Evolutionary conservation across 2,797 vertebrate genomes (phyloP).

Genomic region (Rhodeus uyekii): DNA sequence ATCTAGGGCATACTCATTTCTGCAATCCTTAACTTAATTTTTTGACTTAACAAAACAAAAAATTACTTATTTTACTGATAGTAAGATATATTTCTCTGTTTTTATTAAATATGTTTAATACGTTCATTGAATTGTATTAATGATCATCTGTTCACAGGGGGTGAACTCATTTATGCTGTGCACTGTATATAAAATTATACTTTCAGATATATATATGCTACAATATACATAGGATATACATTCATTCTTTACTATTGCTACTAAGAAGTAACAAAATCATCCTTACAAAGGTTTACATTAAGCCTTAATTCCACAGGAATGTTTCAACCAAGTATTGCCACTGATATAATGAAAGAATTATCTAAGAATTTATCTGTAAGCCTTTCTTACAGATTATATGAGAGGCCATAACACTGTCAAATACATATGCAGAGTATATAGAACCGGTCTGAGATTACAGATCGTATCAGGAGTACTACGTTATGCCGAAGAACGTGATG

Average conservation of each 20-base stretch:
- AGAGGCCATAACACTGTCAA: slow-evolving; percentile 21
- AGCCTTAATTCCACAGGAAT: slow-evolving; percentile 63
- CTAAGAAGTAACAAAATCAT: slow-evolving; percentile 49
- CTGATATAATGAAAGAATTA: slow-evolving; percentile 39
- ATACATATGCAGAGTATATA: slow-evolving; percentile 15
- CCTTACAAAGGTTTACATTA: slow-evolving; percentile 63
- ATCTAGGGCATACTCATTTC: too few relatives aligned
- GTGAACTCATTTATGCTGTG: too few relatives aligned
- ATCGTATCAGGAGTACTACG: slow-evolving; percentile 14
- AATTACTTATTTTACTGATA: too few relatives aligned
- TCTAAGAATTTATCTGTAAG: slow-evolving; percentile 4
- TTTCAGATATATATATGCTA: neutral
- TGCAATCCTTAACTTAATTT: too few relatives aligned
- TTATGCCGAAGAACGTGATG: slow-evolving; percentile 26
- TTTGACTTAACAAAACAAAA: too few relatives aligned
- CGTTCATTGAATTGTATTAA: too few relatives aligned
- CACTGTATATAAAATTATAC: too few relatives aligned
- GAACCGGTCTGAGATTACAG: slow-evolving; percentile 16
- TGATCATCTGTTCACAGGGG: too few relatives aligned
- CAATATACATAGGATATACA: neutral
- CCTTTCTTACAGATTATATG: slow-evolving; percentile 28
- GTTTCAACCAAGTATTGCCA: slow-evolving; percentile 49
- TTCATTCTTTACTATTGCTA: slow-evolving; percentile 44
- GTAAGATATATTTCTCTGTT: too few relatives aligned
- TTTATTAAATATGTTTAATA: too few relatives aligned